These are phyloP conservation scores for Danio tinwini DNA, from an alignment of 2,797 vertebrate species.

Conservation along the genomic window DNA sequence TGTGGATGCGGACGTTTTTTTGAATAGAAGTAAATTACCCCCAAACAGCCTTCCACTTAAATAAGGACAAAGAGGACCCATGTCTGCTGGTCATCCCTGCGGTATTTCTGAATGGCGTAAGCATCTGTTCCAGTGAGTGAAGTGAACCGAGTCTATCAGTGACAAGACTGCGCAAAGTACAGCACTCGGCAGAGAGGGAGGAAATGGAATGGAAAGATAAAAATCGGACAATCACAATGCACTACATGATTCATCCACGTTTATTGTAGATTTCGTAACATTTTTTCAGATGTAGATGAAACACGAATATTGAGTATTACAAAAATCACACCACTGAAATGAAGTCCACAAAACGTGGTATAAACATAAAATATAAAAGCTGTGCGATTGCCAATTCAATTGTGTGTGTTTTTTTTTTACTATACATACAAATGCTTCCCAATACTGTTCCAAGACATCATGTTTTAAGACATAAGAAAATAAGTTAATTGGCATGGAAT, in stretches of 20 bases:
- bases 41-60: conserved; percentile 40
- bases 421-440: background rate
- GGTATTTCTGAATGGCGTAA: conserved; percentile 18
- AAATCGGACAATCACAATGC: conserved; percentile 7
- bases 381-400: background rate
- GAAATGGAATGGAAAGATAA: conserved; percentile 10
- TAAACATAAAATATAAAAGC: background rate
- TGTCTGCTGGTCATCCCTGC: conserved; percentile 29
- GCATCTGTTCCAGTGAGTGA: conserved; percentile 35
- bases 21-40: conserved; percentile 41
- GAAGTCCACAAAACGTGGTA: background rate
- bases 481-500: background rate
- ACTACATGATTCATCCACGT: conserved; percentile 3
- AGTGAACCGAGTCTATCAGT: conserved; percentile 25
- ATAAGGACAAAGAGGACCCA: conserved; percentile 27
- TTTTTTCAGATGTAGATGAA: conserved; percentile 18
- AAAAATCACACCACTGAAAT: background rate
- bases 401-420: background rate
- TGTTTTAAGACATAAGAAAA: conserved; percentile 3
- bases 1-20: conserved; percentile 14
- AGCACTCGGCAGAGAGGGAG: conserved; percentile 27
- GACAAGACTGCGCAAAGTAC: conserved; percentile 29
- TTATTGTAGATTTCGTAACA: conserved; percentile 38
- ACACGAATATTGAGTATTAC: background rate
- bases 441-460: background rate